phyloP scores from a whole-genome alignment of 2,113 vertebrate genomes.

The Paratilapia polleni region DNA sequence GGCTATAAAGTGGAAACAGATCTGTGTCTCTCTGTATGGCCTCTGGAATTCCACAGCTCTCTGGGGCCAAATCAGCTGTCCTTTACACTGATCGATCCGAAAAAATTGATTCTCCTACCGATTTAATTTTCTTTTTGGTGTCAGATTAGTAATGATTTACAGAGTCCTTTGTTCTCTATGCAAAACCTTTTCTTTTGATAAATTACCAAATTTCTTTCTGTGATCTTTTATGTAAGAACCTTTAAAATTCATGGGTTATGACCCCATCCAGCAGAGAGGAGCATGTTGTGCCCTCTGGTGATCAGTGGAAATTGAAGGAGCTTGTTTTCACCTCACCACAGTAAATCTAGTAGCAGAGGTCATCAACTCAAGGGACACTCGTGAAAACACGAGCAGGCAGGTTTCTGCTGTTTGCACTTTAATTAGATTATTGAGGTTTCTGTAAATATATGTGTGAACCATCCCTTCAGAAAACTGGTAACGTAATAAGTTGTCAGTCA shows the following conservation, averaged over 20 bases:
- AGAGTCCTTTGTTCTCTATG: constrained; percentile 58
- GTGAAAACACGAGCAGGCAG: constrained; percentile 26
- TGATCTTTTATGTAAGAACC: constrained; percentile 49
- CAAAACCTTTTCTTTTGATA: constrained; percentile 48
- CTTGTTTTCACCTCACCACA: constrained; percentile 69
- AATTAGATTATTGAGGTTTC: not conserved
- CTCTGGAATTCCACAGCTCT: constrained; percentile 72
- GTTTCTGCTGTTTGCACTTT: constrained; percentile 23
- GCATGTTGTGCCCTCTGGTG: constrained; percentile 45
- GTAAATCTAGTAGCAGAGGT: constrained; percentile 63
- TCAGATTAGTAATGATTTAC: constrained; percentile 79
- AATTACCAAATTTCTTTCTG: constrained; percentile 32
- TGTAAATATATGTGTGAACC: not conserved
- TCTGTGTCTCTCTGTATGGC: constrained; percentile 57
- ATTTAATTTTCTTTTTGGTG: constrained; percentile 71
- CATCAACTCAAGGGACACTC: constrained; percentile 51
- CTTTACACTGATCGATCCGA: constrained; percentile 72
- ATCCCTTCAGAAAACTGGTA: not conserved
- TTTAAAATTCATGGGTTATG: constrained; percentile 49
- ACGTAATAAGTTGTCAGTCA: not conserved
- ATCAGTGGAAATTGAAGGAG: constrained; percentile 52
- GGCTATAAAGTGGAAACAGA: constrained; percentile 75
- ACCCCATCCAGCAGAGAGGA: constrained; percentile 35
- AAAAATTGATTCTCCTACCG: constrained; percentile 69
- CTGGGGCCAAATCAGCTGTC: constrained; percentile 73